These are phyloP conservation scores for Stomatorhinus walkeri DNA, from an alignment of 2,797 vertebrate genomes.

Conservation along the genomic window DNA sequence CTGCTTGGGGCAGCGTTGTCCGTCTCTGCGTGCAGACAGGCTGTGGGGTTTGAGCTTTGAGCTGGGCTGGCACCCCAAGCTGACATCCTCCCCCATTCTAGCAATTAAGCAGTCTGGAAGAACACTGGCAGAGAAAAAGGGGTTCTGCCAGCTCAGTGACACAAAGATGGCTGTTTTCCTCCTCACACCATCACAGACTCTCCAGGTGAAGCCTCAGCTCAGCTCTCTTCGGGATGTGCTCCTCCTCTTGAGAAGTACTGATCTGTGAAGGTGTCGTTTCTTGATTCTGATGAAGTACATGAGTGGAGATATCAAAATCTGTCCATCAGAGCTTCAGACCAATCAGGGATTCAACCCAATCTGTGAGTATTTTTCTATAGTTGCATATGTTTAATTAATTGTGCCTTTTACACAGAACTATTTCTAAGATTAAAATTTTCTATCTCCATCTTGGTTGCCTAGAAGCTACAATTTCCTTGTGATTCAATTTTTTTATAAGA, in stretches of 20 bases:
- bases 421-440: slow-evolving; percentile 32
- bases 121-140: slow-evolving; percentile 44
- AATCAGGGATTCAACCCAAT: slow-evolving; percentile 50
- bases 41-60: slow-evolving; percentile 61
- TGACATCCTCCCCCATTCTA: slow-evolving; percentile 60
- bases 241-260: slow-evolving; percentile 63
- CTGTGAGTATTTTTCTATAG: slow-evolving; percentile 56
- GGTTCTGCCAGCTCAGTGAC: slow-evolving; percentile 30
- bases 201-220: slow-evolving; percentile 50
- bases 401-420: neutral
- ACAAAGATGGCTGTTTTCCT: slow-evolving; percentile 55
- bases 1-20: slow-evolving; percentile 61
- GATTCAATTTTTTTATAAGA: slow-evolving; percentile 52
- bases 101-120: slow-evolving; percentile 64
- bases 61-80: slow-evolving; percentile 57
- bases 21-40: slow-evolving; percentile 69
- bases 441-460: slow-evolving; percentile 62
- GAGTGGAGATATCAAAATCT: slow-evolving; percentile 43
- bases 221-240: slow-evolving; percentile 57
- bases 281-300: slow-evolving; percentile 70
- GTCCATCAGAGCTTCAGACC: slow-evolving; percentile 59
- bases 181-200: slow-evolving; percentile 51
- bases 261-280: slow-evolving; percentile 49
- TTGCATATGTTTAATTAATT: neutral
- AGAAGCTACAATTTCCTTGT: slow-evolving; percentile 53